These are phyloP conservation scores for Gari tellinella DNA, from an alignment of 2,888 invertebrate genomes.

Conservation along the genomic window DNA sequence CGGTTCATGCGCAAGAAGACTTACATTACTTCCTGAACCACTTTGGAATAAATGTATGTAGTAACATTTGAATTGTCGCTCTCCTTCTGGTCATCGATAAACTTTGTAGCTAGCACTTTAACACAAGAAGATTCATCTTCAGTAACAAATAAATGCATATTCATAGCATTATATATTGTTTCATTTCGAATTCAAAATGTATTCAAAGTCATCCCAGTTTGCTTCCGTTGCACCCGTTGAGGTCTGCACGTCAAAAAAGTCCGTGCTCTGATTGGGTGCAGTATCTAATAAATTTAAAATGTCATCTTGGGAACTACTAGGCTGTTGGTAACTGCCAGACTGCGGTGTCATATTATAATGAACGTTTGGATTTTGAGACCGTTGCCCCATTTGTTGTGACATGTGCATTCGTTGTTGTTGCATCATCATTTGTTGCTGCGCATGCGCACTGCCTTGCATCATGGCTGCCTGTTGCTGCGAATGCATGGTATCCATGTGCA, in stretches of 20 bases:
- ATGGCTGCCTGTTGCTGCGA: conserved; percentile 69
- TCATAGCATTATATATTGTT: not conserved
- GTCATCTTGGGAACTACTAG: conserved; percentile 83
- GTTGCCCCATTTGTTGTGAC: conserved; percentile 81
- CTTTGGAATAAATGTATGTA: not conserved
- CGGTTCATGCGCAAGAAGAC: too few species aligned
- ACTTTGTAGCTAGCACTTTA: too few species aligned
- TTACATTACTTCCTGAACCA: too few species aligned
- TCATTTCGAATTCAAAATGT: conserved; percentile 34
- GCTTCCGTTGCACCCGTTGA: conserved; percentile 59
- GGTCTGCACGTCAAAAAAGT: conserved; percentile 89
- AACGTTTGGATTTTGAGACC: conserved; percentile 41
- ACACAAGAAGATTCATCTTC: too few species aligned
- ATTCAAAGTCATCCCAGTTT: conserved; percentile 61
- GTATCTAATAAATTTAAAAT: conserved; percentile 95
- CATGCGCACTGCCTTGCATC: conserved; percentile 66
- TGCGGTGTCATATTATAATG: conserved; percentile 55
- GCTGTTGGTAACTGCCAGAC: conserved; percentile 50
- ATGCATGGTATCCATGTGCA: conserved; percentile 66
- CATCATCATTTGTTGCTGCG: conserved; percentile 73
- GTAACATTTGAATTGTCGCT: not conserved
- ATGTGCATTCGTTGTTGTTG: conserved; percentile 84
- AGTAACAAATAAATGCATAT: too few species aligned
- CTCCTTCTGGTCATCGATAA: too few species aligned
- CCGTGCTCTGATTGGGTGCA: conserved; percentile 85